These are phyloP conservation scores for Cossypha heuglini DNA, from an alignment of 2,797 vertebrate species.

Conservation along the genomic window DNA sequence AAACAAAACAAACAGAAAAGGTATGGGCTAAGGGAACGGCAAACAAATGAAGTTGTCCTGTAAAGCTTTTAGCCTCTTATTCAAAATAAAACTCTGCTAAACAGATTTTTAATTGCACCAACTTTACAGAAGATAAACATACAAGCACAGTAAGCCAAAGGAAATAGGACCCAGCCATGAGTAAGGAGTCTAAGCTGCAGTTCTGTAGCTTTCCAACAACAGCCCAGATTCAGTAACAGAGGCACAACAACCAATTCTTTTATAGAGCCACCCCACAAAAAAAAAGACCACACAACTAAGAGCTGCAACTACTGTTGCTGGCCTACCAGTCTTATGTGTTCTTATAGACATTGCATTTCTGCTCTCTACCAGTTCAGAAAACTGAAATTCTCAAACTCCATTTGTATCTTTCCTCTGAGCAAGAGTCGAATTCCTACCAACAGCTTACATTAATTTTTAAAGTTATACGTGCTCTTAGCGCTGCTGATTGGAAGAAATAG, in stretches of 20 bases:
- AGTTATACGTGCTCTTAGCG: background rate
- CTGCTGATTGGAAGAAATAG: constrained; percentile 35
- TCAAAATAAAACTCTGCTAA: background rate
- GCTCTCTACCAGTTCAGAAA: background rate
- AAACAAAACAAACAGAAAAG: background rate
- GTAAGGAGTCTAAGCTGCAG: background rate
- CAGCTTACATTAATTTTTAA: constrained; percentile 58
- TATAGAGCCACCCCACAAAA: background rate
- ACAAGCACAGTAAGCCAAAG: background rate
- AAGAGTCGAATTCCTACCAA: constrained; percentile 25
- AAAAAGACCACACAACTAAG: background rate
- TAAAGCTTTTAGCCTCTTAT: background rate
- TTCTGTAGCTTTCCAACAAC: background rate
- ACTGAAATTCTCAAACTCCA: background rate
- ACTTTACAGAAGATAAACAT: background rate
- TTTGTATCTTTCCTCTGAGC: background rate
- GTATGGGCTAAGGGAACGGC: background rate
- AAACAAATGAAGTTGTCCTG: background rate
- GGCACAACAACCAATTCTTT: background rate
- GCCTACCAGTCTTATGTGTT: background rate
- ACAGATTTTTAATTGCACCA: background rate
- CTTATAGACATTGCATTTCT: background rate
- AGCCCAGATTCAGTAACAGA: background rate
- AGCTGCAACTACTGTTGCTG: background rate
- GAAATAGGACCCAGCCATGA: background rate